These are phyloP conservation scores for Tenrec ecaudatus DNA, from an alignment of 2,113 vertebrate species.

Conservation along the genomic window DNA sequence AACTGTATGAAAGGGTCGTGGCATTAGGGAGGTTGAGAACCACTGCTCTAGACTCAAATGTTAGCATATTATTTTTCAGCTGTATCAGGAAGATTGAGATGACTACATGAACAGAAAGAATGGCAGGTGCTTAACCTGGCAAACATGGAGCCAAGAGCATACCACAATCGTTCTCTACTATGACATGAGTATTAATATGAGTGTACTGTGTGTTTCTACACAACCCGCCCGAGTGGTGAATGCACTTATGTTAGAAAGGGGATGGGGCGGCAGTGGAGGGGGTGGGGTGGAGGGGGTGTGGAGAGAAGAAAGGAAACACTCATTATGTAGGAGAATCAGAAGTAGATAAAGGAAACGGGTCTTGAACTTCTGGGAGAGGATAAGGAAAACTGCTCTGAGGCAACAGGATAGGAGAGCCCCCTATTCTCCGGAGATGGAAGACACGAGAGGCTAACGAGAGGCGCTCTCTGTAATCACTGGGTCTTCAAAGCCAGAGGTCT, in stretches of 20 bases:
- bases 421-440: conserved; percentile 13
- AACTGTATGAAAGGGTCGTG: no score
- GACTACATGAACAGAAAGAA: neutral
- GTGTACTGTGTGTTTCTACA: conserved; percentile 1
- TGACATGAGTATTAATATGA: conserved; percentile 29
- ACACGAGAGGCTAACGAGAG: conserved; percentile 41
- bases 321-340: conserved; percentile 47
- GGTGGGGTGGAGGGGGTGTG: no score
- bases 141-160: neutral
- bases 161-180: conserved; percentile 37
- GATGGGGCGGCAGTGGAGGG: neutral
- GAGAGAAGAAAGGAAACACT: neutral
- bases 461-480: conserved; percentile 41
- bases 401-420: conserved; percentile 12
- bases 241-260: neutral
- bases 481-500: conserved; percentile 30
- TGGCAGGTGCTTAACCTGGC: neutral
- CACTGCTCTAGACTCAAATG: no score
- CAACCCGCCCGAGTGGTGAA: neutral
- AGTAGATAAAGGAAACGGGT: neutral
- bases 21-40: no score
- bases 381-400: conserved; percentile 71
- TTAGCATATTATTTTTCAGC: no score
- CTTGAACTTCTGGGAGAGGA: conserved; percentile 47
- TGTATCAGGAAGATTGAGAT: no score